Percentiles rank a stretch among this genome's conserved stretches.
phyloP scores from a whole-genome alignment of 2,888 invertebrate genomes.

The Noctuana brunneofusca region DNA sequence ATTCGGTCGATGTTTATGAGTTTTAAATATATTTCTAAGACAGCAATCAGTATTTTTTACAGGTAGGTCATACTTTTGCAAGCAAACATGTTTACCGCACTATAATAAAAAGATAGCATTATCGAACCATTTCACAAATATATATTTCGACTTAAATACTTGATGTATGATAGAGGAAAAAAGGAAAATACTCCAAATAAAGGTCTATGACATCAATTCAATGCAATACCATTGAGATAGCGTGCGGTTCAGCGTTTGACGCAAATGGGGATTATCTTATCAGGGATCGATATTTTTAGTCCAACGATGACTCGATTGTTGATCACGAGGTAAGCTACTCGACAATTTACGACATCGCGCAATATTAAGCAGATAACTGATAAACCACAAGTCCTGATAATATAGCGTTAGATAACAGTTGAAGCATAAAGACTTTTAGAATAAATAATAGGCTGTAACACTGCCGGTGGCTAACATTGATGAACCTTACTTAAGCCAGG shows the following conservation, averaged over 20 bases:
- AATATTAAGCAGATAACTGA: slow-evolving; percentile 21
- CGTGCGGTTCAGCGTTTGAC: slow-evolving; percentile 44
- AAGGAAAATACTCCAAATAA: slow-evolving; percentile 44
- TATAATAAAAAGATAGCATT: neutral
- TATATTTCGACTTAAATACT: neutral
- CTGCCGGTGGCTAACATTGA: neutral
- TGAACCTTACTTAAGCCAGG: too few relatives aligned
- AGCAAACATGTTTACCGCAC: neutral
- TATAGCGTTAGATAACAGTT: slow-evolving; percentile 12
- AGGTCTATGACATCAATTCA: slow-evolving; percentile 46
- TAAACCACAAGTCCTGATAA: slow-evolving; percentile 1
- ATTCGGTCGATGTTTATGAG: too few relatives aligned
- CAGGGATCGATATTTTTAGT: slow-evolving; percentile 40
- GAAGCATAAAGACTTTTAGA: too few relatives aligned
- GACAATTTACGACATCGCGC: slow-evolving; percentile 2
- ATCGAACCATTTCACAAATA: slow-evolving; percentile 4
- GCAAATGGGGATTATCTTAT: slow-evolving; percentile 48
- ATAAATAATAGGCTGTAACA: neutral
- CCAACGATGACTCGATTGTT: slow-evolving; percentile 39
- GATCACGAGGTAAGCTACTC: slow-evolving; percentile 40
- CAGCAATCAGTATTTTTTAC: too few relatives aligned
- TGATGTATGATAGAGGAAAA: slow-evolving; percentile 29
- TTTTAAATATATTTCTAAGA: too few relatives aligned
- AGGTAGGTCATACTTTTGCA: neutral
- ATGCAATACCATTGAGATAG: slow-evolving; percentile 42